Evolutionary conservation across 2,797 vertebrate genomes (phyloP).

Genomic region (Thalassophryne amazonica): DNA sequence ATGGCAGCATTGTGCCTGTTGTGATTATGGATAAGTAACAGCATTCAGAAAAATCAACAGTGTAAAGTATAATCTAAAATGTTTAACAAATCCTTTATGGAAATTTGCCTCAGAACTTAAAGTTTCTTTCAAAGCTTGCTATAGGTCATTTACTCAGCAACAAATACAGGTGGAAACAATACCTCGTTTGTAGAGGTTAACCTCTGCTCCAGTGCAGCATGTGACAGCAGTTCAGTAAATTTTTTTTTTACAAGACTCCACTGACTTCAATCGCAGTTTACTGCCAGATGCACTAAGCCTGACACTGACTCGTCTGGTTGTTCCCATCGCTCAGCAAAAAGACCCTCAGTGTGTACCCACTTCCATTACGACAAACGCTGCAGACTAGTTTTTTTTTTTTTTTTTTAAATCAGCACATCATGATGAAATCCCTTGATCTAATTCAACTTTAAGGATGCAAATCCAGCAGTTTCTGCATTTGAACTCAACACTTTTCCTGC

Average conservation of each 20-base stretch:
- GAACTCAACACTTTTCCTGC: too few species aligned
- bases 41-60: too few species aligned
- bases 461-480: too few species aligned
- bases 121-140: too few species aligned
- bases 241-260: conserved; percentile 6
- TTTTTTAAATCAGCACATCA: too few species aligned
- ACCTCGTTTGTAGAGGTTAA: conserved; percentile 13
- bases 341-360: background rate
- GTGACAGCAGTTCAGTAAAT: background rate
- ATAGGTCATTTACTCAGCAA: too few species aligned
- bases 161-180: background rate
- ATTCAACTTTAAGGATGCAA: too few species aligned
- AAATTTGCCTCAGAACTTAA: too few species aligned
- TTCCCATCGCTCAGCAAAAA: conserved; percentile 25
- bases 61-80: too few species aligned
- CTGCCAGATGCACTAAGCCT: conserved; percentile 12
- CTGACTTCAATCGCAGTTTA: conserved; percentile 21
- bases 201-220: background rate
- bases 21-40: background rate
- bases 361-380: background rate
- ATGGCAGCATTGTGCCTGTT: conserved; percentile 25
- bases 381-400: too few species aligned
- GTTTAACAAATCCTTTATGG: too few species aligned
- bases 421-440: too few species aligned
- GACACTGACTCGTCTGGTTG: conserved; percentile 4